Evolutionary conservation across 2,888 invertebrate genomes (phyloP).

Genomic region (Helleia helle): DNA sequence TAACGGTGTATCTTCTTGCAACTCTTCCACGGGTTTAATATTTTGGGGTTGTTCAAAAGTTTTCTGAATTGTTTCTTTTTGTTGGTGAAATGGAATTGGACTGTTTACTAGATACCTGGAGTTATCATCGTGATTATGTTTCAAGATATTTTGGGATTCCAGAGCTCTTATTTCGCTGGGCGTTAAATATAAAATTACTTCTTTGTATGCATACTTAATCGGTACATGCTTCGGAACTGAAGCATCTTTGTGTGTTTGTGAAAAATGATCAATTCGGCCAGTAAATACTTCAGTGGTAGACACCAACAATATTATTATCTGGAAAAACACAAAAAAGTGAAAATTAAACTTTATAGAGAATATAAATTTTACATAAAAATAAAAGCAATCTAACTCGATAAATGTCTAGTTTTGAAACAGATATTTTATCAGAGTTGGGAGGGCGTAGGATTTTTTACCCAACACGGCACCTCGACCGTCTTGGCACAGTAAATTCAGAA

Average conservation of each 20-base stretch:
- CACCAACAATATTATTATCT: neutral
- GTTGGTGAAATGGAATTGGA: neutral
- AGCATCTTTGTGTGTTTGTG: neutral
- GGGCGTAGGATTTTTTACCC: too few relatives aligned
- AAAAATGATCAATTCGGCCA: neutral
- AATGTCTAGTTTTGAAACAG: too few relatives aligned
- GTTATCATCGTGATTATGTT: too few relatives aligned
- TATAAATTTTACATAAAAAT: too few relatives aligned
- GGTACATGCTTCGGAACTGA: neutral
- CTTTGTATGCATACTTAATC: constrained; percentile 30
- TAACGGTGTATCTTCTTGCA: neutral
- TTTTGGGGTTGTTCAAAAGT: neutral
- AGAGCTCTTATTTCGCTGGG: constrained; percentile 8
- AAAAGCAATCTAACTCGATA: too few relatives aligned
- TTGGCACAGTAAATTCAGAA: too few relatives aligned
- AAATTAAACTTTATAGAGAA: too few relatives aligned
- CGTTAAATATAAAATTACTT: constrained; percentile 38
- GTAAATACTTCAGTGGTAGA: neutral
- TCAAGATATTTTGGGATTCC: neutral
- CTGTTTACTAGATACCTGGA: neutral
- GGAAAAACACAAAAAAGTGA: neutral
- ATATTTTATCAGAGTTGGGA: too few relatives aligned
- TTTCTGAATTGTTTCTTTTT: neutral
- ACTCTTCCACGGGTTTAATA: neutral
- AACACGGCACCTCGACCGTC: too few relatives aligned